These are phyloP conservation scores for Podarcis siculus DNA, from an alignment of 2,797 vertebrate genomes.

Conservation along the genomic window DNA sequence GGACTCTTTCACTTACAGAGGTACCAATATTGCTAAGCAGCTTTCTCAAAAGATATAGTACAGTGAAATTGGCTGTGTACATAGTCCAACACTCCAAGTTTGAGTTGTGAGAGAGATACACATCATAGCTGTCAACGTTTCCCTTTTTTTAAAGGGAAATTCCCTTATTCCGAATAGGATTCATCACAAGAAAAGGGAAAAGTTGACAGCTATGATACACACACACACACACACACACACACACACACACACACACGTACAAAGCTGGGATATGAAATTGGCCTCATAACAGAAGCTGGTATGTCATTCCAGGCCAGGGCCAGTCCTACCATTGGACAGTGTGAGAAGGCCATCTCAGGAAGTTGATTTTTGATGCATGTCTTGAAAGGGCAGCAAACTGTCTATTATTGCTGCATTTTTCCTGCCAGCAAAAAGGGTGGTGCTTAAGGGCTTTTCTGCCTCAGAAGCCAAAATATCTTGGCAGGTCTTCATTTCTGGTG, in stretches of 20 bases:
- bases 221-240: no score
- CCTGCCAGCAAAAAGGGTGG: neutral
- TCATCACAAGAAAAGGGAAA: no score
- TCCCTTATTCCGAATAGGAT: no score
- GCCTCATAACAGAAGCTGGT: neutral
- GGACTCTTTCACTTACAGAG: neutral
- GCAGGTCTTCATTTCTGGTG: neutral
- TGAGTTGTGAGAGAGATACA: neutral
- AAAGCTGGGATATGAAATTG: neutral
- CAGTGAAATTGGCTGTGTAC: neutral
- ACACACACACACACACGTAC: neutral
- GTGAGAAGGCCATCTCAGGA: no score
- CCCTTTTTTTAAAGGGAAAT: no score
- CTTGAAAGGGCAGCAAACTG: neutral
- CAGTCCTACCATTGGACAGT: neutral
- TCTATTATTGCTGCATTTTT: neutral
- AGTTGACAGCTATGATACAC: no score
- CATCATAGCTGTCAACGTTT: no score
- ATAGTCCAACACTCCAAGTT: neutral
- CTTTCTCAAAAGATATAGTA: neutral
- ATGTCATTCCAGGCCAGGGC: neutral
- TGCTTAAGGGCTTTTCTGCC: neutral
- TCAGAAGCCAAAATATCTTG: neutral
- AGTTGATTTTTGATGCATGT: neutral
- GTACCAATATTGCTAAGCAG: neutral